A percentile compares a stretch with the other conserved stretches of the same genome.
These are phyloP conservation scores for Acrocephalus scirpaceus DNA, from an alignment of 2,797 vertebrate genomes.

Conservation along the genomic window DNA sequence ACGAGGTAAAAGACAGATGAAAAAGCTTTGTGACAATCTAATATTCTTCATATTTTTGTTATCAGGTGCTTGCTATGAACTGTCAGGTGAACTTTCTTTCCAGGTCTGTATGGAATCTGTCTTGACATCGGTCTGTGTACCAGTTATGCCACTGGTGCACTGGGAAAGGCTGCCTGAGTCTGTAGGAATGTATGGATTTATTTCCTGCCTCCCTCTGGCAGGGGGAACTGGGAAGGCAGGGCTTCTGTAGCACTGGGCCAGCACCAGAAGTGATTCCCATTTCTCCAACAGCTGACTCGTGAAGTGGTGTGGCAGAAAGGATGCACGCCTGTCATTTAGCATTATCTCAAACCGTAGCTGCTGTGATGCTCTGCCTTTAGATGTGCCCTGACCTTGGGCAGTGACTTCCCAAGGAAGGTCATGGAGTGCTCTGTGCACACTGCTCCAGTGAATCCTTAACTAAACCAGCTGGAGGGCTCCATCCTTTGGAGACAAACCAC, in stretches of 20 bases:
- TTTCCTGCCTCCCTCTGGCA: not conserved
- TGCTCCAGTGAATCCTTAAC: not conserved
- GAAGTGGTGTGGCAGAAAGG: not conserved
- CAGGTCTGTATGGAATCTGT: not conserved
- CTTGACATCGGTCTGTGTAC: not conserved
- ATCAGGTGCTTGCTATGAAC: not conserved
- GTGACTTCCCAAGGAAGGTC: not conserved
- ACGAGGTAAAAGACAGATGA: not conserved
- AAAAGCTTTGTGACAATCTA: not conserved
- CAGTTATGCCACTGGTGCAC: not conserved
- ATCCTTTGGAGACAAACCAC: not conserved
- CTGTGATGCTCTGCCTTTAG: not conserved
- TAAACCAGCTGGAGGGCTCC: not conserved
- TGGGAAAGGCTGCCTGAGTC: not conserved
- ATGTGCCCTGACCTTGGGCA: not conserved
- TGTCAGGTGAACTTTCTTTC: not conserved
- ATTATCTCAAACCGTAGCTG: not conserved
- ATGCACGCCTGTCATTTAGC: not conserved
- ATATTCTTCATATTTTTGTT: not conserved
- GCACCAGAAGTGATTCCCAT: not conserved
- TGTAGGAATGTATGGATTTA: not conserved
- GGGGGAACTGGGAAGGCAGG: not conserved
- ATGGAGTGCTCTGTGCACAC: accelerated
- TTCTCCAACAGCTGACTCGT: not conserved
- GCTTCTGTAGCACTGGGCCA: not conserved